These are phyloP conservation scores for Sterrhoptilus dennistouni DNA, from an alignment of 2,113 vertebrate species.

Conservation along the genomic window DNA sequence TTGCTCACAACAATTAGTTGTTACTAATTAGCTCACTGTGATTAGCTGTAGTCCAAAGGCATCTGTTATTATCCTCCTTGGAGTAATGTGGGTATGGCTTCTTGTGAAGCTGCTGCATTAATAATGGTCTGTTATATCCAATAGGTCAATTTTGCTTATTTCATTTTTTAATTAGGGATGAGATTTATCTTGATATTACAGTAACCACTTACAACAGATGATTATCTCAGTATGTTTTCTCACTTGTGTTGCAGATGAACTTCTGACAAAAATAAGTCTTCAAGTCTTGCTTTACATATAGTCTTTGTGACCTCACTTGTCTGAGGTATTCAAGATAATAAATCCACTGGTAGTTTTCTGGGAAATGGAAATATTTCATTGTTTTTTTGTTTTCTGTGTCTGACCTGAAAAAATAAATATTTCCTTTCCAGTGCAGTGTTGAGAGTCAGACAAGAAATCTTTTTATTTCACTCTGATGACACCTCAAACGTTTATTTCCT, in stretches of 20 bases:
- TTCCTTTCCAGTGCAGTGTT: not conserved
- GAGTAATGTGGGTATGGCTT: not conserved
- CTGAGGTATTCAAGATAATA: constrained; percentile 48
- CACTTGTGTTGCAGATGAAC: not conserved
- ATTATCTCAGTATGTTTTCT: constrained; percentile 1
- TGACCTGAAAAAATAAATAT: constrained; percentile 63
- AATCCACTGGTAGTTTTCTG: constrained; percentile 45
- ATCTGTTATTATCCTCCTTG: not conserved
- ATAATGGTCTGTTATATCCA: not conserved
- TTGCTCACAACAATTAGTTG: not conserved
- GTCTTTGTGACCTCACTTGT: constrained; percentile 14
- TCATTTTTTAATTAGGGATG: not conserved
- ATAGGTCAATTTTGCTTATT: not conserved
- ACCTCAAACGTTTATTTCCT: constrained; percentile 33
- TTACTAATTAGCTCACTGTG: not conserved
- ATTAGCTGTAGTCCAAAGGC: not conserved
- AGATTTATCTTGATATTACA: constrained; percentile 20
- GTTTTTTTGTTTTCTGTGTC: constrained; percentile 36
- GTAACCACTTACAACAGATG: not conserved
- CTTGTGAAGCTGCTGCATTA: not conserved
- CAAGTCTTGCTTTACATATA: not conserved
- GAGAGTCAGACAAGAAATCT: constrained; percentile 28
- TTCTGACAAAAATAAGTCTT: constrained; percentile 15
- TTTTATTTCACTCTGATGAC: constrained; percentile 34
- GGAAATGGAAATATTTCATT: constrained; percentile 53